Conservation (phyloP, 2,113 vertebrate species). For the Procapra przewalskii region DNA sequence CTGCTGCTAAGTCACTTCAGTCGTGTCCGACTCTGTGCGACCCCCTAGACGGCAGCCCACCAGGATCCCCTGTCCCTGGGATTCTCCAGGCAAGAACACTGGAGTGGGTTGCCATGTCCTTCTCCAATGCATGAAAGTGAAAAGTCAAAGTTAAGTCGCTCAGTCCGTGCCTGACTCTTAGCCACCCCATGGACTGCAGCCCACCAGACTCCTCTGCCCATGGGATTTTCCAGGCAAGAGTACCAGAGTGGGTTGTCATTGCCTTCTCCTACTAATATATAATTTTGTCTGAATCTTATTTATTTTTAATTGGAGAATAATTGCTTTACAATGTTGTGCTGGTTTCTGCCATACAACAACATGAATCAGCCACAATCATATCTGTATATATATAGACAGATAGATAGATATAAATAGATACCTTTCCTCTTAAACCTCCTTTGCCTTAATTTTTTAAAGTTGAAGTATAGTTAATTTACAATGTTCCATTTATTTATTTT, state of each 20-base stretch:
- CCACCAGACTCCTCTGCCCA: background rate
- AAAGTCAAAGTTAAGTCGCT: background rate
- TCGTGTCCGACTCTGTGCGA: fast-evolving
- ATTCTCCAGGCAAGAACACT: background rate
- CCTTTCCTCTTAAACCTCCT: background rate
- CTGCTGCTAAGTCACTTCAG: background rate
- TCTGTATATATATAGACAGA: background rate
- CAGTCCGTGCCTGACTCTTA: fast-evolving
- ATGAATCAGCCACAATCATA: background rate
- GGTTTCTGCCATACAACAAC: background rate
- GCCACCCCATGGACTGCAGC: background rate
- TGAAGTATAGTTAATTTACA: background rate
- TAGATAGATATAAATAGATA: background rate
- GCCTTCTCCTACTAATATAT: background rate
- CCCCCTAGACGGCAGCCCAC: background rate
- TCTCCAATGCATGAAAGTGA: background rate
- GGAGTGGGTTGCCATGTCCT: background rate
- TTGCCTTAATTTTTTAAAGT: background rate
- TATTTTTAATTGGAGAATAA: background rate
- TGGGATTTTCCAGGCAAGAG: background rate
- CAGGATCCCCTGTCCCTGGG: fast-evolving
- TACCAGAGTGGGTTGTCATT: background rate
- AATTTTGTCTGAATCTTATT: background rate
- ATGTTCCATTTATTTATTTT: background rate
- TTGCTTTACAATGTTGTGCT: background rate